phyloP scores from a whole-genome alignment of 1,140 invertebrate genomes.

The Brachionus rotundiformis region DNA sequence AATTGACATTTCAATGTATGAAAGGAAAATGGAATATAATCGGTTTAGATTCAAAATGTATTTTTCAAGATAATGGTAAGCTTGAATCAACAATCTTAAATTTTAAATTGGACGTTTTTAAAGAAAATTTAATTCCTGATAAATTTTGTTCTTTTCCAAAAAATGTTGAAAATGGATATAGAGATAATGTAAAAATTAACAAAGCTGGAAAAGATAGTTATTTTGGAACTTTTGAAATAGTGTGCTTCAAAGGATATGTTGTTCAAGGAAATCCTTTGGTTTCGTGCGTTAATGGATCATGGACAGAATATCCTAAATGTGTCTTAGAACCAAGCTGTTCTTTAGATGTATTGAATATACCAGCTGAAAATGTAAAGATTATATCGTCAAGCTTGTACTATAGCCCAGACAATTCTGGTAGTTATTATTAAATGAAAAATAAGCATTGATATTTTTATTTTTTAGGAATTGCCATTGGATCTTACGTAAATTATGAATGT shows the following conservation, averaged over 20 bases:
- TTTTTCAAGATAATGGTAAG: not conserved
- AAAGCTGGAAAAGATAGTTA: not conserved
- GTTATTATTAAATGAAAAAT: not conserved
- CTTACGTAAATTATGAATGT: slow-evolving; percentile 20
- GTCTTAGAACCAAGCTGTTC: not conserved
- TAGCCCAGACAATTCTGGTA: slow-evolving; percentile 30
- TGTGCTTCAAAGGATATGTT: not conserved
- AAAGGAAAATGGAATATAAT: not conserved
- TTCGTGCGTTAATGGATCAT: not conserved
- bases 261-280: not conserved
- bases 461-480: slow-evolving; percentile 8
- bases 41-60: slow-evolving; percentile 6
- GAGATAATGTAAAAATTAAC: not conserved
- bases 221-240: not conserved
- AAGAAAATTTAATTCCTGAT: not conserved
- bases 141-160: not conserved
- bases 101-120: not conserved
- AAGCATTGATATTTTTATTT: no score
- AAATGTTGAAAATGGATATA: not conserved
- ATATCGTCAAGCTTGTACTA: not conserved
- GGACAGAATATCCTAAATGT: slow-evolving; percentile 27
- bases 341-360: slow-evolving; percentile 5
- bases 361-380: slow-evolving; percentile 41
- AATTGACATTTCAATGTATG: not conserved
- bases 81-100: not conserved